Conservation (phyloP, 2,888 invertebrate genomes). For the Cerastis rubricosa region DNA sequence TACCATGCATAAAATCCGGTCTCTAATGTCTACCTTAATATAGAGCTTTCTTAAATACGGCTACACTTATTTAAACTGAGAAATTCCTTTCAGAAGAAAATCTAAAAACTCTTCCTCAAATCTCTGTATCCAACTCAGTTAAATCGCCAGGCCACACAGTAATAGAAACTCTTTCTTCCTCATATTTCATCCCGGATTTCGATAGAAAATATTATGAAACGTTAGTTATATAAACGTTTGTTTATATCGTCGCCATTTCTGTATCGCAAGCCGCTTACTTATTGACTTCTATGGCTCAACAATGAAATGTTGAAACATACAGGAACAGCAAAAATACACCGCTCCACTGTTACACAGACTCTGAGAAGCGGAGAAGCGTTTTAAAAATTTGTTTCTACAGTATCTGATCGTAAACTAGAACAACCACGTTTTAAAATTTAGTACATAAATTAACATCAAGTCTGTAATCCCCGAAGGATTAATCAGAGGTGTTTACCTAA, state of each 20-base stretch:
- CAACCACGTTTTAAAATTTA: no score
- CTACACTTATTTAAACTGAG: background rate
- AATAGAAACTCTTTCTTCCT: conserved; percentile 9
- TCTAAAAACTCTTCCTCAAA: background rate
- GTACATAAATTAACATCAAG: no score
- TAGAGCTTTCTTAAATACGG: no score
- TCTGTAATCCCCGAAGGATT: no score
- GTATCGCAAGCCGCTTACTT: conserved; percentile 39
- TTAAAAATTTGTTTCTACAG: no score
- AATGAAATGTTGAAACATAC: conserved; percentile 34
- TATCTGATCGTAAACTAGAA: no score
- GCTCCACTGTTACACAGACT: background rate
- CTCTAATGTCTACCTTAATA: no score
- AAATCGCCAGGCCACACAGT: background rate
- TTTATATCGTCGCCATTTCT: conserved; percentile 40
- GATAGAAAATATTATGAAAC: conserved; percentile 45
- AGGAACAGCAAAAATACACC: background rate
- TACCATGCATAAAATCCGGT: no score
- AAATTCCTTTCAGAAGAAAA: background rate
- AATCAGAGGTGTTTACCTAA: no score
- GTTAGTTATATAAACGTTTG: conserved; percentile 8
- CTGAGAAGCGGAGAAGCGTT: no score
- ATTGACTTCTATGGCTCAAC: conserved; percentile 40
- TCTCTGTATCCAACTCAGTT: background rate
- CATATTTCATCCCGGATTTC: conserved; percentile 2